Evolutionary conservation across 2,113 vertebrate genomes (phyloP).

Genomic region (Riparia riparia): DNA sequence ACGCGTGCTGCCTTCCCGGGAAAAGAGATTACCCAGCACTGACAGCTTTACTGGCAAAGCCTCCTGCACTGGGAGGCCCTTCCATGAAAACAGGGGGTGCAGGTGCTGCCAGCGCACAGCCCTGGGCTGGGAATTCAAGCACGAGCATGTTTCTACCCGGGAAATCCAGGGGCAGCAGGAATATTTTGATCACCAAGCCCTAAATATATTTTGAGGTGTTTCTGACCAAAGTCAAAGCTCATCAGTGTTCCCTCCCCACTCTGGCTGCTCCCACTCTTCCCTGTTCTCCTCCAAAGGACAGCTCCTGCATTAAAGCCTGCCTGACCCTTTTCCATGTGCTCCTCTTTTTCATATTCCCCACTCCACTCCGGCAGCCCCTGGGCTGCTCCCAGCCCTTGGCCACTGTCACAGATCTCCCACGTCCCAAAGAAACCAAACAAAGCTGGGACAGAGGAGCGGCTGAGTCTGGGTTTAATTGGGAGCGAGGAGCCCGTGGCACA

Average conservation of each 20-base stretch:
- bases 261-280: neutral
- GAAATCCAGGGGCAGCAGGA: neutral
- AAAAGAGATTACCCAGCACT: neutral
- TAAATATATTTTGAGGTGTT: neutral
- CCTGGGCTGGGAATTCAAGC: neutral
- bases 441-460: neutral
- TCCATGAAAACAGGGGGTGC: neutral
- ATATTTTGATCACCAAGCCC: neutral
- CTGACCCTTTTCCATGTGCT: neutral
- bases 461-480: neutral
- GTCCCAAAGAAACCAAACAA: neutral
- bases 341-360: neutral
- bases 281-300: neutral
- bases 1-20: accelerated
- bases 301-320: neutral
- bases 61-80: neutral
- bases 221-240: neutral
- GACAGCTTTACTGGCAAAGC: neutral
- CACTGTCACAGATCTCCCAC: neutral
- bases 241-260: accelerated
- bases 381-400: neutral
- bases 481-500: neutral
- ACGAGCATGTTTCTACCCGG: accelerated
- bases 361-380: accelerated
- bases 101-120: neutral